Evolutionary conservation across 2,113 vertebrate species (phyloP), one percentile per base, ranked within the genome.

Genomic region (Perca schrenkii): DNA sequence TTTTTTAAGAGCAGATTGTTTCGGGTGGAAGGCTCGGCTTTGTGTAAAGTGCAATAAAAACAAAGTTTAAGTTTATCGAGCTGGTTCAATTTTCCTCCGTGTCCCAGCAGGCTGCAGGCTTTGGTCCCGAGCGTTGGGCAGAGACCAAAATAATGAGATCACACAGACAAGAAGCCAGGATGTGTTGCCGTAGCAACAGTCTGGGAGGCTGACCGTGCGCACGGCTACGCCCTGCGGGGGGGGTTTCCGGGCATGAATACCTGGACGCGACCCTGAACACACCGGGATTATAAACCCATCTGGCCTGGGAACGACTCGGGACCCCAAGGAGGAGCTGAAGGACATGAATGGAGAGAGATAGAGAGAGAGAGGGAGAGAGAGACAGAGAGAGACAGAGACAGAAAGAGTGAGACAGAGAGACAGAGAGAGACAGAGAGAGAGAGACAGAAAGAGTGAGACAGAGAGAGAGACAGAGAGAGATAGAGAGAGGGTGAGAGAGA

Each of bases 211-310:
- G 2, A 3, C 65, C n/a, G 57, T 66, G 62, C 66, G 28, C 66
- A 34, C 0, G 67, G 34, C 77, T 43, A 57, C 57, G 53, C 54
- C 67, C 67, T 19, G 28, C 1, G 8, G 67, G 71, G 67, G 71
- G 67, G 57, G 3, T 61, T 50, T 34, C 46, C 34, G 34, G 34
- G 69, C 52, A 3, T n/a, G 2, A 11, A 25, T 6, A 6, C 54
- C 54, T 72, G 40, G 54, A 46, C 12, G 54, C 40, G 19, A 74
- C 72, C 58, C 72, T 53, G 56, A 63, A 62, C 56, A 0, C 62
- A 7, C 46, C 8, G 69, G 79, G n/a, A 2, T 19, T 58, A 53
- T 25, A 47, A 64, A 31, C 84, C 80, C 79, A 82, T 83, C 80
- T 58, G 79, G 53, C 34, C 63, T 2, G 31, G 22, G 49, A 56